A percentile compares a stretch with the other conserved stretches of the same genome.
Evolutionary conservation across 2,797 vertebrate genomes (phyloP).

Genomic region (Gymnodraco acuticeps): DNA sequence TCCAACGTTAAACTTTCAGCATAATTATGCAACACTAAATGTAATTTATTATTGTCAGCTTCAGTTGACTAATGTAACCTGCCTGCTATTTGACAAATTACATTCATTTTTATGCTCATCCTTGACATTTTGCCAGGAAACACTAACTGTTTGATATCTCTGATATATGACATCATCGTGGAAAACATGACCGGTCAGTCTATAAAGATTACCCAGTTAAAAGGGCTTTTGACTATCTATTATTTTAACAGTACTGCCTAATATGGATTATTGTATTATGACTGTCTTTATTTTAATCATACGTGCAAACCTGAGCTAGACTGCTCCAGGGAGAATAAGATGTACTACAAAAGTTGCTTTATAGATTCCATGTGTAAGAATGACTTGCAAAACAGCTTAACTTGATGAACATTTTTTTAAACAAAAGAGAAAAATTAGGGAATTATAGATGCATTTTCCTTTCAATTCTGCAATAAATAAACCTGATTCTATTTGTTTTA

Average conservation of each 20-base stretch:
- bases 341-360: conserved; percentile 8
- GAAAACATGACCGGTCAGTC: conserved; percentile 11
- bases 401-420: not conserved
- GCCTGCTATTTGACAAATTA: conserved; percentile 33
- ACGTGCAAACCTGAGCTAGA: conserved; percentile 1
- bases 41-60: conserved; percentile 27
- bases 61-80: conserved; percentile 25
- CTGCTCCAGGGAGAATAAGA: conserved; percentile 7
- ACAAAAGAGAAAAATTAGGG: not conserved
- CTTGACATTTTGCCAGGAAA: conserved; percentile 18
- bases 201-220: not conserved
- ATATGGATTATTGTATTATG: not conserved
- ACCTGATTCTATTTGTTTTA: not conserved
- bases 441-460: not conserved
- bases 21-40: conserved; percentile 20
- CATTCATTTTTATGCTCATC: conserved; percentile 30
- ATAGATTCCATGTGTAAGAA: conserved; percentile 23
- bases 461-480: not conserved
- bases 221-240: conserved; percentile 6
- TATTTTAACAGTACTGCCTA: not conserved
- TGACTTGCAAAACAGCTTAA: conserved; percentile 13
- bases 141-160: conserved; percentile 28
- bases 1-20: not conserved
- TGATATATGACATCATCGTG: conserved; percentile 12
- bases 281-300: not conserved